Evolutionary conservation across 2,888 invertebrate genomes (phyloP).

Genomic region (Dryobotodes eremita): DNA sequence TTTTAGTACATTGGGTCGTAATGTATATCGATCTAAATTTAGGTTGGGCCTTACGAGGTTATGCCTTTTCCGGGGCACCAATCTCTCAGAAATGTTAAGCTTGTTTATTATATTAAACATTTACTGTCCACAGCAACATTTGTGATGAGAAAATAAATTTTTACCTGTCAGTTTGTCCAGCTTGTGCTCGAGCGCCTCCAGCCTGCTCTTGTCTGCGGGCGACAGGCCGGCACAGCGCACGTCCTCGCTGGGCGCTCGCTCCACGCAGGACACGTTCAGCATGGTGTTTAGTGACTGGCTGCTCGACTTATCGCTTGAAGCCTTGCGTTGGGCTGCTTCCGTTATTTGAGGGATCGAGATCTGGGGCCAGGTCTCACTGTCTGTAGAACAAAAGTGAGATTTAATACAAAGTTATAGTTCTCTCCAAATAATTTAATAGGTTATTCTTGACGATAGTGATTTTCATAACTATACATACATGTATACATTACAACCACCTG

Average conservation of each 20-base stretch:
- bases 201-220: slow-evolving; percentile 42
- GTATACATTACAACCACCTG: too few relatives aligned
- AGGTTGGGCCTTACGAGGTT: too few relatives aligned
- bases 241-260: slow-evolving; percentile 60
- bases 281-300: slow-evolving; percentile 77
- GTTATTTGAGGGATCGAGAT: slow-evolving; percentile 87
- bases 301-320: slow-evolving; percentile 83
- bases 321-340: slow-evolving; percentile 85
- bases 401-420: neutral
- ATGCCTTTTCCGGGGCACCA: neutral
- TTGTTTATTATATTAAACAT: neutral
- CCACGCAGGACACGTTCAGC: slow-evolving; percentile 45
- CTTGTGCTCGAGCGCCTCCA: slow-evolving; percentile 79
- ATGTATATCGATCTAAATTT: too few relatives aligned
- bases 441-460: neutral
- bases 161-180: slow-evolving; percentile 83
- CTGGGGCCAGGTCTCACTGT: slow-evolving; percentile 86
- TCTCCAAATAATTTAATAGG: neutral
- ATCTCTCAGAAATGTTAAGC: neutral
- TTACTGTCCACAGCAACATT: neutral
- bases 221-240: slow-evolving; percentile 41
- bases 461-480: too few relatives aligned
- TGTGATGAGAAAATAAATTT: neutral
- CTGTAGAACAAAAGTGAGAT: slow-evolving; percentile 66
- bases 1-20: too few relatives aligned